Evolutionary conservation across 2,797 vertebrate species (phyloP).

Genomic region (Aeoliscus strigatus): DNA sequence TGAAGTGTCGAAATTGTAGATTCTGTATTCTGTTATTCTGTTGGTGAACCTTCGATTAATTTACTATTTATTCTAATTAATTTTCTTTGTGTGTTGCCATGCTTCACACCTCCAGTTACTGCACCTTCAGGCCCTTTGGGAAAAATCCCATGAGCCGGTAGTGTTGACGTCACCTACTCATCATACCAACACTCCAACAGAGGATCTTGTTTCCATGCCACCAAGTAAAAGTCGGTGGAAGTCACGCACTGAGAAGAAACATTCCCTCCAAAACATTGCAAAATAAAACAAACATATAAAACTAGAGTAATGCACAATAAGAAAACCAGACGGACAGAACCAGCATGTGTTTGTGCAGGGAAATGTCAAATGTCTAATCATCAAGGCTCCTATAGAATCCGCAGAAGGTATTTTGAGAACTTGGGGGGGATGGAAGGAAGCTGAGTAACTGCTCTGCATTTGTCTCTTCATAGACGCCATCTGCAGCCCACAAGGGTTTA

Average conservation of each 20-base stretch:
- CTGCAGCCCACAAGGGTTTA: conserved; percentile 15
- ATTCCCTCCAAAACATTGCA: too few species aligned
- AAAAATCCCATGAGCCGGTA: conserved; percentile 37
- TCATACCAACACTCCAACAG: conserved; percentile 34
- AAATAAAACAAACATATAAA: too few species aligned
- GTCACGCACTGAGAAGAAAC: too few species aligned
- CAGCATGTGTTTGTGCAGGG: too few species aligned
- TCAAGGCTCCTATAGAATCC: conserved; percentile 21
- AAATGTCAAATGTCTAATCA: too few species aligned
- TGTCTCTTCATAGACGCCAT: conserved; percentile 8
- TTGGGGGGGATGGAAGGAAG: conserved; percentile 21
- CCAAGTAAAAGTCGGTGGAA: conserved; percentile 44
- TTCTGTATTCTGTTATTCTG: too few species aligned
- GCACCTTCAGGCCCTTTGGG: conserved; percentile 28
- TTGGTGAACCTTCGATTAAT: too few species aligned
- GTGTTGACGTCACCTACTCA: conserved; percentile 44
- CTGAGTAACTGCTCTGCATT: conserved; percentile 19
- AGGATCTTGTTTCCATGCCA: conserved; percentile 49
- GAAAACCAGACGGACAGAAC: too few species aligned
- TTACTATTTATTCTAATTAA: too few species aligned
- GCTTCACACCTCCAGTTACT: conserved; percentile 42
- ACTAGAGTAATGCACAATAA: too few species aligned
- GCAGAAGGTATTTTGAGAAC: conserved; percentile 35
- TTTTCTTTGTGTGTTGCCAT: conserved; percentile 19
- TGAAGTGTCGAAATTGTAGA: too few species aligned